Evolutionary conservation across 2,797 vertebrate genomes (phyloP).

Genomic region (Notamacropus eugenii): DNA sequence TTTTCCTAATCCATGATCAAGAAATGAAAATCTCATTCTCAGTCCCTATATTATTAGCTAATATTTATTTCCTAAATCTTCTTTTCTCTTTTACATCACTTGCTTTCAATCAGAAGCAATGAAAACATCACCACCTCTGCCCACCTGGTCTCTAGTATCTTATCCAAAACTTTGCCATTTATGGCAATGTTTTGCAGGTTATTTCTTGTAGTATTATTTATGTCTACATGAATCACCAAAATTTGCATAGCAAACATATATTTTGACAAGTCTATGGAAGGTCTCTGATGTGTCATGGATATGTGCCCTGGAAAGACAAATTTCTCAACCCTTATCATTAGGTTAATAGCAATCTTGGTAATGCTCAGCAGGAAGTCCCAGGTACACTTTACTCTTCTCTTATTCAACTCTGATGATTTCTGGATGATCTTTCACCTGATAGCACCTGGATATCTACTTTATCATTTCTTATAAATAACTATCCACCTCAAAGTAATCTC

Average conservation of each 20-base stretch:
- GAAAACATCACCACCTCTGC: neutral
- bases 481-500: neutral
- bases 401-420: neutral
- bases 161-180: neutral
- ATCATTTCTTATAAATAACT: neutral
- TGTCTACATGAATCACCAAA: neutral
- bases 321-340: neutral
- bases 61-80: neutral
- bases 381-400: neutral
- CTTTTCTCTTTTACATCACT: neutral
- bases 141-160: neutral
- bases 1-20: neutral
- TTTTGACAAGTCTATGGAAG: neutral
- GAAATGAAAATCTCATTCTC: neutral
- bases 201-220: neutral
- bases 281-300: neutral
- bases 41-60: neutral
- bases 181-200: neutral
- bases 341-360: neutral
- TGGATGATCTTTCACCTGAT: neutral
- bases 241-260: neutral
- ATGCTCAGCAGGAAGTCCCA: neutral
- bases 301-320: neutral
- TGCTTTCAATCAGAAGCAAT: neutral
- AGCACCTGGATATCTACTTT: neutral